A percentile compares a stretch with the other conserved stretches of the same genome.
phyloP scores from a whole-genome alignment of 35 echinoderm and acorn worm species.

The Heliocidaris erythrogramma region DNA sequence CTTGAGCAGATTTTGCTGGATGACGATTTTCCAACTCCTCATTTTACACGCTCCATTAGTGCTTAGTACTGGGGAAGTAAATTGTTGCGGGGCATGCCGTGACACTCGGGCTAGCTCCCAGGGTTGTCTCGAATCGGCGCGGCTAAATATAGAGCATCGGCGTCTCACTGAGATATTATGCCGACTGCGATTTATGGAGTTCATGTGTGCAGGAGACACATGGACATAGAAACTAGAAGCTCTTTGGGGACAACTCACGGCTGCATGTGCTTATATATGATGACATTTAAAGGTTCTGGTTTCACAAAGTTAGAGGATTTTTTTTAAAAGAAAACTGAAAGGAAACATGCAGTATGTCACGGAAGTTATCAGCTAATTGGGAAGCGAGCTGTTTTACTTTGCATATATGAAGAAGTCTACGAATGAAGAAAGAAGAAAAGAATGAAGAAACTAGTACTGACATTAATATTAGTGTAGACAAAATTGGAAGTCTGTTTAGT shows the following conservation, averaged over 20 bases:
- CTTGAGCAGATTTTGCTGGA: neutral
- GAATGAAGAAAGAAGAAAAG: too few species aligned
- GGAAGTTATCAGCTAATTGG: neutral
- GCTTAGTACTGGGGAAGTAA: neutral
- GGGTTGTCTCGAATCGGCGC: neutral
- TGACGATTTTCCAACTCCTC: neutral
- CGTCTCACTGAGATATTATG: neutral
- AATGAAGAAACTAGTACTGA: too few species aligned
- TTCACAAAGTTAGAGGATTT: neutral
- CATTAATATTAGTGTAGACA: too few species aligned
- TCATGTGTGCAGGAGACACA: neutral
- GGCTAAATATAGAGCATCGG: neutral
- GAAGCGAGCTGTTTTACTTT: too few species aligned
- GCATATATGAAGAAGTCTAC: too few species aligned
- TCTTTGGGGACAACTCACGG: neutral
- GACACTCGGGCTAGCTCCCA: neutral
- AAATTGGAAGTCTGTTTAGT: too few species aligned
- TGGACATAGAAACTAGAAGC: neutral
- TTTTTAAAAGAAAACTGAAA: neutral
- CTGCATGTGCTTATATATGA: neutral
- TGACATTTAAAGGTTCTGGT: neutral
- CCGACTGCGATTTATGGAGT: conserved; percentile 1
- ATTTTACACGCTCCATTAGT: conserved; percentile 2
- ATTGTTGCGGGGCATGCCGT: neutral
- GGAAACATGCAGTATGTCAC: neutral